phyloP scores from a whole-genome alignment of 2,888 invertebrate species.

The Aphidius colemani region DNA sequence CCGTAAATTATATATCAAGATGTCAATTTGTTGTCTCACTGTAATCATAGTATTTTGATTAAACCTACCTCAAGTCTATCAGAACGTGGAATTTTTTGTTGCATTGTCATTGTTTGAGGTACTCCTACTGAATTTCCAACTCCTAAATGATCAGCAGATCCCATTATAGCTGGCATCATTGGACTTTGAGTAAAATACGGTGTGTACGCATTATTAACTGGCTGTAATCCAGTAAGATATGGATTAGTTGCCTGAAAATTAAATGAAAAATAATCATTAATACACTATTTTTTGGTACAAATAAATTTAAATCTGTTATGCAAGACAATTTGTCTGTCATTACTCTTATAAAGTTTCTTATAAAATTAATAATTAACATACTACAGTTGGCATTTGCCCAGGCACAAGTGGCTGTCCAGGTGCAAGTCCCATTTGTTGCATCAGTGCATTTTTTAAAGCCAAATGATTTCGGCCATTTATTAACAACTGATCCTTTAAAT shows the following conservation, averaged over 20 bases:
- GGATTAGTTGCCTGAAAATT: conserved; percentile 82
- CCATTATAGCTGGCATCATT: conserved; percentile 88
- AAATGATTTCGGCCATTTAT: conserved; percentile 99
- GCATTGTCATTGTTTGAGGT: conserved; percentile 82
- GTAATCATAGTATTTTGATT: conserved; percentile 37
- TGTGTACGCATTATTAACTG: conserved; percentile 87
- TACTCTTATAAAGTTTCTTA: background rate
- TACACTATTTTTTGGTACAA: background rate
- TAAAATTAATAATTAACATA: conserved; percentile 62
- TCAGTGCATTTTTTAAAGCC: conserved; percentile 96
- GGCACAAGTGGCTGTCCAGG: conserved; percentile 90
- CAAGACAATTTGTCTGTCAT: background rate
- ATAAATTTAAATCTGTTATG: background rate
- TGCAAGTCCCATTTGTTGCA: conserved; percentile 94
- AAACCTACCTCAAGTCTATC: conserved; percentile 93
- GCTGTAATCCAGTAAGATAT: conserved; percentile 88
- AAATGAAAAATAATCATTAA: conserved; percentile 25
- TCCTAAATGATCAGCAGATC: conserved; percentile 77
- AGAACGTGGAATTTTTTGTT: conserved; percentile 93
- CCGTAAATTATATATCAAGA: conserved; percentile 15
- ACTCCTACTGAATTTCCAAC: conserved; percentile 83
- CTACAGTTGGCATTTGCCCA: conserved; percentile 92
- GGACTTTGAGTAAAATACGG: conserved; percentile 88
- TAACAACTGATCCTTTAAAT: conserved; percentile 98
- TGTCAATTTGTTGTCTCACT: conserved; percentile 34